Base-by-base conservation (phyloP, 1,140 invertebrate species). In the Idris sp. region DNA sequence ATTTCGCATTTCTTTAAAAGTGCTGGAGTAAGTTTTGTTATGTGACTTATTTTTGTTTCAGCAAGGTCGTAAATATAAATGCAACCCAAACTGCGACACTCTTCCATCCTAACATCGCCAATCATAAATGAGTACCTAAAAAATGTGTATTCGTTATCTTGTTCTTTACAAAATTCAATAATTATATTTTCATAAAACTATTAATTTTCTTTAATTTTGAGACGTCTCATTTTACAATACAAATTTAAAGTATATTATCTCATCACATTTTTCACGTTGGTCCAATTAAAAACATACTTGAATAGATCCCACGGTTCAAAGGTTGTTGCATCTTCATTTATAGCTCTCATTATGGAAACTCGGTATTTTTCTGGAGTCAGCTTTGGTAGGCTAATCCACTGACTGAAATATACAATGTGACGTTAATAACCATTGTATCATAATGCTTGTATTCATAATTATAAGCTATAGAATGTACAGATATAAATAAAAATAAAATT, bases 1-100 rank as follows among this genome's bases (percentile, higher is more conserved):
- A 84, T 72, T 73, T 85, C 80, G 35, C 79, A 77, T 44, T 86
- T 86, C 67, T 86, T 86, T 18, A 83, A 64, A 11, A 83, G 49
- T 2, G 78, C 49, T 4, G 83, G 83, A 0, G 83, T 81, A 48
- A 84, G 74, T 69, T 85, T 82, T 25, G 79, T 38, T 7, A 80
- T 64, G 41, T 84, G 82, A 31, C 79, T 78, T 13, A 85, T 51
- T 19, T 75, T 78, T 18, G 80, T 73, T 13, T 74, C 78, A 7
- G 76, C 68, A 28, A 86, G 73, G 73, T 86, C 85, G 25, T 84
- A 80, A 51, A 87, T 68, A 61, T 83, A 82, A 65, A 83, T 78
- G 28, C 84, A 77, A 2, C 83, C 85, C 18, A 84, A 69, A 43
- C 83, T 76, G 6, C 76, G 79, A 38, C 74, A 65, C 35, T 84